phyloP scores from a whole-genome alignment of 2,888 invertebrate species.

The Drosophila rellima region DNA sequence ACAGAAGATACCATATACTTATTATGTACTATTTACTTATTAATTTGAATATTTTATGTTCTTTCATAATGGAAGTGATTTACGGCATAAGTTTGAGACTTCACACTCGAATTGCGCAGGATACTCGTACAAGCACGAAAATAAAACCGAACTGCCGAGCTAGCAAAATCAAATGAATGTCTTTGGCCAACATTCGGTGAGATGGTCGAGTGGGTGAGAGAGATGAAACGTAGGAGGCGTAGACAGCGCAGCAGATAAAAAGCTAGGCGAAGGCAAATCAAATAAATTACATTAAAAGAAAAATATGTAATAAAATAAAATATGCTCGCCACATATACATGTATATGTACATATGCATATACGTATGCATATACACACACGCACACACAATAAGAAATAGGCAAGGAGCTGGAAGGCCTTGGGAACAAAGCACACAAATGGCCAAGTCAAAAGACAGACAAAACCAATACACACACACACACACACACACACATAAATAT shows the following conservation, averaged over 20 bases:
- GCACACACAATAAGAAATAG: not conserved
- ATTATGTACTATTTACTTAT: no score
- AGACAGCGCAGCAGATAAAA: slow-evolving; percentile 36
- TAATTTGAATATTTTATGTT: slow-evolving; percentile 2
- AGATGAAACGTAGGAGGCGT: not conserved
- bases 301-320: slow-evolving; percentile 77
- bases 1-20: not conserved
- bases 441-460: slow-evolving; percentile 31
- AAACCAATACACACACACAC: slow-evolving; percentile 15
- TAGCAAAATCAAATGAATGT: slow-evolving; percentile 71
- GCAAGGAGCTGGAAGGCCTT: not conserved
- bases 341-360: no score
- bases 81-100: slow-evolving; percentile 17
- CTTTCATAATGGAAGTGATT: slow-evolving; percentile 30
- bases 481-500: slow-evolving; percentile 5
- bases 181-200: slow-evolving; percentile 8
- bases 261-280: slow-evolving; percentile 60
- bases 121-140: slow-evolving; percentile 18
- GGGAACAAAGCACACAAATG: slow-evolving; percentile 49
- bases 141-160: slow-evolving; percentile 38
- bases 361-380: slow-evolving; percentile 6
- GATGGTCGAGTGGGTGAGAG: not conserved
- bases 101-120: slow-evolving; percentile 6
- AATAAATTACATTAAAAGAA: slow-evolving; percentile 79
- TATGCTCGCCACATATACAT: slow-evolving; percentile 33